phyloP scores from a whole-genome alignment of 1,140 invertebrate genomes.

The Leptopilina clavipes region DNA sequence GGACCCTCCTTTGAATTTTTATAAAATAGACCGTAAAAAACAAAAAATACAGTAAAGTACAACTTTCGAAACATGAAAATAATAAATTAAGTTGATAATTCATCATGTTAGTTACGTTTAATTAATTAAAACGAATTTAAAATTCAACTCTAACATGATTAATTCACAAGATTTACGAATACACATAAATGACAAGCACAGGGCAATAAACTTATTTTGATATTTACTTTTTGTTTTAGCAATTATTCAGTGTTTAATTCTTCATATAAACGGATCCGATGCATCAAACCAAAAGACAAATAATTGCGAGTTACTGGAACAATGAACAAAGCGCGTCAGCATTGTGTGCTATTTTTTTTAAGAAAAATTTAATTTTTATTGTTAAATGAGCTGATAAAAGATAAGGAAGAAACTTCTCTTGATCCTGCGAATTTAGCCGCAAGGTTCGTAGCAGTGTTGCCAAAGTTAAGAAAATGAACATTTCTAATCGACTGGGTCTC shows the following conservation, averaged over 20 bases:
- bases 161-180: neutral
- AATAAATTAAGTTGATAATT: too few species aligned
- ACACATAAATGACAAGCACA: neutral
- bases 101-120: too few species aligned
- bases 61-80: too few species aligned
- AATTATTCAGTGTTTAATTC: neutral
- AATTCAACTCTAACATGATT: neutral
- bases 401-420: neutral
- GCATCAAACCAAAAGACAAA: neutral
- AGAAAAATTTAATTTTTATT: constrained; percentile 10
- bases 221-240: constrained; percentile 13
- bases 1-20: constrained; percentile 21
- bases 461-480: neutral
- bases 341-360: neutral
- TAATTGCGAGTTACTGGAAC: neutral
- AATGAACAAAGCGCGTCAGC: neutral
- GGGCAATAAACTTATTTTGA: neutral
- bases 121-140: neutral
- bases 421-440: neutral
- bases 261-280: neutral
- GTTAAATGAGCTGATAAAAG: constrained; percentile 16
- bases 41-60: too few species aligned
- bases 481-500: too few species aligned
- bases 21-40: too few species aligned
- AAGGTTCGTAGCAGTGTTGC: neutral